Percentiles rank a stretch among this genome's conserved stretches.
These are phyloP conservation scores for Equus quagga DNA, from an alignment of 2,113 vertebrate species.

Conservation along the genomic window DNA sequence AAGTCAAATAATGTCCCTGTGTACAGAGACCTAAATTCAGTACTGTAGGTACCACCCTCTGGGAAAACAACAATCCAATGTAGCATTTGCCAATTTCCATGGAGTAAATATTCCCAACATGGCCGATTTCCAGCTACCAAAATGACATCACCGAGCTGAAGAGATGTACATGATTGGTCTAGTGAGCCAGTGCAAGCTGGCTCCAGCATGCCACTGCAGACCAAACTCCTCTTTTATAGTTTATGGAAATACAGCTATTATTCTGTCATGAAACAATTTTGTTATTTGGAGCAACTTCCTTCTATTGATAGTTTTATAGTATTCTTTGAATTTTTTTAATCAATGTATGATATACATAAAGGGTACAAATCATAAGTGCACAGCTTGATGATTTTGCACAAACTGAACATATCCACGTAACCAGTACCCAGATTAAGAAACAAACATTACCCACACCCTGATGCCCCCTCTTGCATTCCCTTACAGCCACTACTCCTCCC, in stretches of 20 bases:
- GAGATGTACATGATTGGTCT: background rate
- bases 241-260: background rate
- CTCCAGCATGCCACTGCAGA: background rate
- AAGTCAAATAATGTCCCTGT: background rate
- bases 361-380: background rate
- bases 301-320: background rate
- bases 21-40: background rate
- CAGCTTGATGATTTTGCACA: background rate
- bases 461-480: background rate
- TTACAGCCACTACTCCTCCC: background rate
- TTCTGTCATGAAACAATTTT: background rate
- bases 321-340: background rate
- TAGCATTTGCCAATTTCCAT: background rate
- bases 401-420: background rate
- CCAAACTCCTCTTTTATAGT: background rate
- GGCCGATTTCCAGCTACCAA: background rate
- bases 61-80: background rate
- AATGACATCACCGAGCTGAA: background rate
- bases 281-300: background rate
- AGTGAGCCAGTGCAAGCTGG: background rate
- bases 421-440: background rate
- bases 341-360: background rate
- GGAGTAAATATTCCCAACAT: background rate
- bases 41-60: background rate
- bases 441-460: background rate